phyloP scores from a whole-genome alignment of 2,888 invertebrate genomes.

The Abrostola triplasia region DNA sequence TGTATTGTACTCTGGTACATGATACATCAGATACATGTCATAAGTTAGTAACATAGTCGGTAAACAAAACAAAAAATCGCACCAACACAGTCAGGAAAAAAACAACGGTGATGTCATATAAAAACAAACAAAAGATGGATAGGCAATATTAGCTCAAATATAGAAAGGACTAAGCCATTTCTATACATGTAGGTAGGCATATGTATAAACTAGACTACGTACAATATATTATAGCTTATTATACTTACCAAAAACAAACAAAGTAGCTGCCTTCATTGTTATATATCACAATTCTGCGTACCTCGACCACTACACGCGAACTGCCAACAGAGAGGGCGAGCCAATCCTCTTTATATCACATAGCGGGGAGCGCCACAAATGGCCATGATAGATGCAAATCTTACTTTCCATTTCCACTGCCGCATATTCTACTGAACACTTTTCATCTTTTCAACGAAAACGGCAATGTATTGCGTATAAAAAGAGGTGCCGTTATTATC shows the following conservation, averaged over 20 bases:
- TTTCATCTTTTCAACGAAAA: slow-evolving; percentile 15
- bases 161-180: too few relatives aligned
- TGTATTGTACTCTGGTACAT: too few relatives aligned
- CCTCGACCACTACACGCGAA: slow-evolving; percentile 61
- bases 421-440: slow-evolving; percentile 1
- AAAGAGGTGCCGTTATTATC: slow-evolving; percentile 21
- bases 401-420: slow-evolving; percentile 38
- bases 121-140: not conserved
- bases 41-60: too few relatives aligned
- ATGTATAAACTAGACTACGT: not conserved
- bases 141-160: too few relatives aligned
- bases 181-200: not conserved
- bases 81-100: not conserved
- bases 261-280: slow-evolving; percentile 75
- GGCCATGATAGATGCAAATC: slow-evolving; percentile 36
- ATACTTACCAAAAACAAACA: slow-evolving; percentile 80
- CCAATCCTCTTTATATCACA: slow-evolving; percentile 67
- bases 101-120: slow-evolving; percentile 2
- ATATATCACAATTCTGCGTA: slow-evolving; percentile 59
- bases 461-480: slow-evolving; percentile 34
- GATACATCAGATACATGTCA: too few relatives aligned
- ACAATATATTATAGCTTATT: not conserved
- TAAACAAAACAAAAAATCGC: not conserved
- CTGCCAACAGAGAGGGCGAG: slow-evolving; percentile 63
- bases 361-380: slow-evolving; percentile 59